These are phyloP conservation scores for Griposia aprilina DNA, from an alignment of 2,888 invertebrate species.

Conservation along the genomic window DNA sequence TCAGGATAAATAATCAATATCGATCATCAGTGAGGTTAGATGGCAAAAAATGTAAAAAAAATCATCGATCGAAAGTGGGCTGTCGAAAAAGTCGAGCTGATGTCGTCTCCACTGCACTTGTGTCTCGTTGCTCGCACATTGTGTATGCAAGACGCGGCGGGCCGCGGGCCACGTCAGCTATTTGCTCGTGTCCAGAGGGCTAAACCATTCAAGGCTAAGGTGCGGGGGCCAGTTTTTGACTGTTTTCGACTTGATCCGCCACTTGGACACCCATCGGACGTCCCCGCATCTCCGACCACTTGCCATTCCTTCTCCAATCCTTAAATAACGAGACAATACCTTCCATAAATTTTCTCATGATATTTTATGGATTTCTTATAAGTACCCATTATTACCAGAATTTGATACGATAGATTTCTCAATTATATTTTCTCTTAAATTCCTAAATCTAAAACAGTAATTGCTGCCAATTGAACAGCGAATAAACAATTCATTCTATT, in stretches of 20 bases:
- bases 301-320: conserved; percentile 63
- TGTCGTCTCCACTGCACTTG: conserved; percentile 72
- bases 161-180: conserved; percentile 90
- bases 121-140: conserved; percentile 79
- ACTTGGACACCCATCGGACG: conserved; percentile 66
- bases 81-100: conserved; percentile 57
- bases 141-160: conserved; percentile 89
- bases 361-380: conserved; percentile 58
- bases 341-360: conserved; percentile 47
- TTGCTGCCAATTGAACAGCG: conserved; percentile 64
- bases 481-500: conserved; percentile 62
- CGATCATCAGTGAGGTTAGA: conserved; percentile 23
- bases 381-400: conserved; percentile 54
- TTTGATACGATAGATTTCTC: conserved; percentile 54
- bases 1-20: conserved; percentile 49
- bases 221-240: conserved; percentile 89
- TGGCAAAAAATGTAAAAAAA: not conserved
- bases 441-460: conserved; percentile 61
- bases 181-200: conserved; percentile 90
- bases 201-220: conserved; percentile 91
- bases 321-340: conserved; percentile 61
- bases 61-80: conserved; percentile 8
- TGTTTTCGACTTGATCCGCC: conserved; percentile 85
- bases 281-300: conserved; percentile 45
- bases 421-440: conserved; percentile 61